phyloP scores from a whole-genome alignment of 1,140 invertebrate genomes.

The Meteorus sp. region DNA sequence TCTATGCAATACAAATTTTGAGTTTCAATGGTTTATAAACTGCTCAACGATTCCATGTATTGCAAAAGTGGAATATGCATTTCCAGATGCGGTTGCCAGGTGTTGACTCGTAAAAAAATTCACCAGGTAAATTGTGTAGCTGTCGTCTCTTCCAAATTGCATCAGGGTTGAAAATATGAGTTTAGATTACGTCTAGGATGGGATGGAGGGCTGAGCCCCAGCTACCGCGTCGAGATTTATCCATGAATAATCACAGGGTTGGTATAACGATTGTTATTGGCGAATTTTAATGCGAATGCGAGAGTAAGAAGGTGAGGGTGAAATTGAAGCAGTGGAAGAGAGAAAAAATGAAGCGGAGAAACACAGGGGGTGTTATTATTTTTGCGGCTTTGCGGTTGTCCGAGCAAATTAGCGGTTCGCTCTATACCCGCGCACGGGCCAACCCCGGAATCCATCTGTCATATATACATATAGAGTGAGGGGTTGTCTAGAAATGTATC shows the following conservation, averaged over 20 bases:
- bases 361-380: constrained; percentile 46
- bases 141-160: constrained; percentile 19
- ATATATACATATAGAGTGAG: constrained; percentile 14
- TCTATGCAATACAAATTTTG: neutral
- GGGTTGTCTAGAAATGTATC: constrained; percentile 4
- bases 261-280: constrained; percentile 46
- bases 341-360: constrained; percentile 1
- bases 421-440: constrained; percentile 29
- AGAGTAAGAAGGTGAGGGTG: too few relatives aligned
- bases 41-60: neutral
- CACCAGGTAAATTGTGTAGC: constrained; percentile 11
- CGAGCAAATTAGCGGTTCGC: constrained; percentile 49
- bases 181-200: constrained; percentile 18
- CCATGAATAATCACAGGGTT: constrained; percentile 47
- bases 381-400: constrained; percentile 49
- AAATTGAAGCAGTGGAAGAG: constrained; percentile 23
- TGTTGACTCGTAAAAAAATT: constrained; percentile 5
- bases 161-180: neutral
- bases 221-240: constrained; percentile 51
- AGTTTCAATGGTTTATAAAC: neutral
- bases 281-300: constrained; percentile 44
- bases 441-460: constrained; percentile 47
- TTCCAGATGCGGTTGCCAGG: constrained; percentile 3
- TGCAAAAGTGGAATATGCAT: neutral
- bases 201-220: constrained; percentile 10